Evolutionary conservation across 1,140 invertebrate species (phyloP).

Genomic region (Pseudomyrmex dendroicus): DNA sequence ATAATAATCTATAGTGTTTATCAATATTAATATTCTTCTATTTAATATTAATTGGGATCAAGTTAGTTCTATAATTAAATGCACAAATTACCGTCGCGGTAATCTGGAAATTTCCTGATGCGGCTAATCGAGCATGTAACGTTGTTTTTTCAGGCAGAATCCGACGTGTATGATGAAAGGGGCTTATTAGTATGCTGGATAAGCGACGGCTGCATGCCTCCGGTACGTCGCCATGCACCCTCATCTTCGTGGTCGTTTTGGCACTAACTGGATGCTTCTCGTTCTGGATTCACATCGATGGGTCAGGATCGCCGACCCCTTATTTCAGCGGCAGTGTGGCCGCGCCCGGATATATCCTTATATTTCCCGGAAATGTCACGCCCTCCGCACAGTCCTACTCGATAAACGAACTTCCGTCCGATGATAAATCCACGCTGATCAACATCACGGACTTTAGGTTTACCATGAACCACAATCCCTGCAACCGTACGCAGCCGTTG

Average conservation of each 20-base stretch:
- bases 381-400: slow-evolving; percentile 61
- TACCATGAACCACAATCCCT: slow-evolving; percentile 85
- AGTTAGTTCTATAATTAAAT: too few species aligned
- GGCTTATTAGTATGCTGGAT: slow-evolving; percentile 79
- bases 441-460: slow-evolving; percentile 87
- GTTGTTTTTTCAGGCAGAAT: slow-evolving; percentile 56
- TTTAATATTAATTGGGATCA: too few species aligned
- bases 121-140: background rate
- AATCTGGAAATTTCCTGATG: background rate
- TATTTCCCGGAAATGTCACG: slow-evolving; percentile 71
- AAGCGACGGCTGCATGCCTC: slow-evolving; percentile 78
- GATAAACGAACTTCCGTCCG: slow-evolving; percentile 75
- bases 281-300: slow-evolving; percentile 74
- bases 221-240: slow-evolving; percentile 77
- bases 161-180: slow-evolving; percentile 74
- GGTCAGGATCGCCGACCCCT: slow-evolving; percentile 57
- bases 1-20: too few species aligned
- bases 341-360: slow-evolving; percentile 70
- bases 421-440: slow-evolving; percentile 84
- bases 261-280: slow-evolving; percentile 75
- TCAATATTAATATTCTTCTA: too few species aligned
- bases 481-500: slow-evolving; percentile 83
- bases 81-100: too few species aligned
- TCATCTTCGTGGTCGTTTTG: slow-evolving; percentile 73
- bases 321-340: slow-evolving; percentile 56